phyloP scores from a whole-genome alignment of 1,140 invertebrate species.

The Apis florea region DNA sequence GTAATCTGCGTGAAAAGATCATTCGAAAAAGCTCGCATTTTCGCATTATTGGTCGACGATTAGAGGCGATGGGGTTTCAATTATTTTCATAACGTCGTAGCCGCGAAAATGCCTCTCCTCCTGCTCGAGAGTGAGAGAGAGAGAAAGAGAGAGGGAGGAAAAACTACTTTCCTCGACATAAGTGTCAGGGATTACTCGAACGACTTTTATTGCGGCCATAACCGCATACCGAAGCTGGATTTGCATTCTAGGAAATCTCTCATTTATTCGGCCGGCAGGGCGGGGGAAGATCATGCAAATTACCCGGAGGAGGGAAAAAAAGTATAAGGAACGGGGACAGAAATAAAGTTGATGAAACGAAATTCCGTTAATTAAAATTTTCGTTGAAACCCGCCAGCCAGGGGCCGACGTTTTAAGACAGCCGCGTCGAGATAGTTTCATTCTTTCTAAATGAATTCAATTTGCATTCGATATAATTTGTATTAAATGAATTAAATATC shows the following conservation, averaged over 20 bases:
- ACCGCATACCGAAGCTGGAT: conserved; percentile 48
- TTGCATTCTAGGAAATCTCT: conserved; percentile 51
- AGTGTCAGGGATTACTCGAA: conserved; percentile 59
- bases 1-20: conserved; percentile 2
- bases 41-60: conserved; percentile 24
- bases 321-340: conserved; percentile 11
- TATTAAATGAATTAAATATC: neutral
- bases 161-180: conserved; percentile 47
- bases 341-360: conserved; percentile 44
- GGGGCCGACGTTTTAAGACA: conserved; percentile 2
- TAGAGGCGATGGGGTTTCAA: conserved; percentile 50
- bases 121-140: too few relatives aligned
- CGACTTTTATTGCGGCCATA: conserved; percentile 50
- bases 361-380: conserved; percentile 53
- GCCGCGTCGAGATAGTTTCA: neutral
- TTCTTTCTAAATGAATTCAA: conserved; percentile 7
- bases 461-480: neutral
- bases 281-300: conserved; percentile 47
- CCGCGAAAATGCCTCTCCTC: conserved; percentile 35
- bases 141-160: neutral
- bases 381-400: neutral
- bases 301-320: neutral
- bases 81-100: conserved; percentile 57
- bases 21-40: neutral
- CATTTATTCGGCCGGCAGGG: conserved; percentile 33